Evolutionary conservation across 2,797 vertebrate genomes (phyloP), one percentile per base, ranked within the genome.

Genomic region (Xiphophorus birchmanni): DNA sequence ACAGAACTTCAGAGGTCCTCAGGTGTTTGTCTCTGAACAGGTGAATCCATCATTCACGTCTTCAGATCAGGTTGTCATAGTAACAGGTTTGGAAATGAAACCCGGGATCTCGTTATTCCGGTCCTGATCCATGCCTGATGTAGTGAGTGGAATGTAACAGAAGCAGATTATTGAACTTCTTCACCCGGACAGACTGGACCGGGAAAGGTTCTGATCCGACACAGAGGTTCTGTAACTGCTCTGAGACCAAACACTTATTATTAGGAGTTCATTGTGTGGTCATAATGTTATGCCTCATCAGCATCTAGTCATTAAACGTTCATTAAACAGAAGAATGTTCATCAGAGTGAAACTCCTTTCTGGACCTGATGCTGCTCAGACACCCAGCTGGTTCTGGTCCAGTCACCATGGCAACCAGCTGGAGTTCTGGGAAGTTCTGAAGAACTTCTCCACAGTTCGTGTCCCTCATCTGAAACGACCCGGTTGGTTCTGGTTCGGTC

Each of bases 381-480:
- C 29, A 60, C 5, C 4, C 29, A 7, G 32, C 37, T 42, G 37
- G 65, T 69, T 40, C 45, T 26, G 60, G 26, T 60, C 58, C 9
- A n/a, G 32, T 37, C 44, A 26, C 44, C 32, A 8, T 13, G 26
- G 37, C 32, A 42, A 29, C 26, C 17, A 15, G 8, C 52, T 42
- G 23, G 6, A 9, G 47, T n/a, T 37, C 35, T 44, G 35, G 18
- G 37, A 67, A n/a, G 60, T 50, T 45, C n/a, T 23, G 8, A 45
- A 4, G 3, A 63, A 52, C 69, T 60, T 10, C 4, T 23, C 5
- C 13, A 26, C 10, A 56, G 9, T 50, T 23, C 10, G 1, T 26
- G 17, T 0, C 17, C 8, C 3, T 1, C 23, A 5, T n/a, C 35
- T 7, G 1, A 5, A 4, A 8, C 2, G 13, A 5, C 7, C 18